phyloP scores from a whole-genome alignment of 2,888 invertebrate species.

The Vannuccia rotundouncinata region DNA sequence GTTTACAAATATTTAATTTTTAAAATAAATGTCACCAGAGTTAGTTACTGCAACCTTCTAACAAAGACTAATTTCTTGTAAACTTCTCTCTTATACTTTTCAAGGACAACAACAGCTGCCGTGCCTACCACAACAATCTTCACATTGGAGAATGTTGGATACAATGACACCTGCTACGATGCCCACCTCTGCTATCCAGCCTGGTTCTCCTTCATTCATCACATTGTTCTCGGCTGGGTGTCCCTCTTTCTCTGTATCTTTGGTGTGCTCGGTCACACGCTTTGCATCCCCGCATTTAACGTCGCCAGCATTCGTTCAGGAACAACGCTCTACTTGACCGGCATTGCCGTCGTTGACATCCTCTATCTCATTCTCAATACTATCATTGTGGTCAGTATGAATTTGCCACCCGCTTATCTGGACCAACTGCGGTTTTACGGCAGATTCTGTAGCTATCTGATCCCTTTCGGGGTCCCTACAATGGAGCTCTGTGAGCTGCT shows the following conservation, averaged over 20 bases:
- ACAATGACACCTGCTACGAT: slow-evolving; percentile 33
- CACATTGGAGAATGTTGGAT: background rate
- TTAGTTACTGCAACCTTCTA: too few relatives aligned
- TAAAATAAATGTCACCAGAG: too few relatives aligned
- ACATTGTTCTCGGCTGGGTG: background rate
- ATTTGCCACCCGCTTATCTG: background rate
- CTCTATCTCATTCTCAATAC: background rate
- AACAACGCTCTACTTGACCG: slow-evolving; percentile 16
- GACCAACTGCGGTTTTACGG: slow-evolving; percentile 12
- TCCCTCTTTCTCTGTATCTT: background rate
- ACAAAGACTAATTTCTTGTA: too few relatives aligned
- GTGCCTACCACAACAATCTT: too few relatives aligned
- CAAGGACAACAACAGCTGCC: too few relatives aligned
- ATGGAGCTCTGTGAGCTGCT: slow-evolving; percentile 30
- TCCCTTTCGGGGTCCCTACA: slow-evolving; percentile 10
- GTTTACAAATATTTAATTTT: too few relatives aligned
- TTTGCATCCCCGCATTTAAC: slow-evolving; percentile 23
- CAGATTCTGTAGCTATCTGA: background rate
- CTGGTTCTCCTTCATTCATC: background rate
- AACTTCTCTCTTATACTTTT: too few relatives aligned
- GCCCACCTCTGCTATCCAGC: background rate
- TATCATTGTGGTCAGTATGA: background rate
- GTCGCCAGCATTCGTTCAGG: background rate
- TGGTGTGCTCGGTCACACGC: background rate
- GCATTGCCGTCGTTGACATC: background rate